These are phyloP conservation scores for Drosophila kurseongensis DNA, from an alignment of 1,140 invertebrate genomes.

Conservation along the genomic window DNA sequence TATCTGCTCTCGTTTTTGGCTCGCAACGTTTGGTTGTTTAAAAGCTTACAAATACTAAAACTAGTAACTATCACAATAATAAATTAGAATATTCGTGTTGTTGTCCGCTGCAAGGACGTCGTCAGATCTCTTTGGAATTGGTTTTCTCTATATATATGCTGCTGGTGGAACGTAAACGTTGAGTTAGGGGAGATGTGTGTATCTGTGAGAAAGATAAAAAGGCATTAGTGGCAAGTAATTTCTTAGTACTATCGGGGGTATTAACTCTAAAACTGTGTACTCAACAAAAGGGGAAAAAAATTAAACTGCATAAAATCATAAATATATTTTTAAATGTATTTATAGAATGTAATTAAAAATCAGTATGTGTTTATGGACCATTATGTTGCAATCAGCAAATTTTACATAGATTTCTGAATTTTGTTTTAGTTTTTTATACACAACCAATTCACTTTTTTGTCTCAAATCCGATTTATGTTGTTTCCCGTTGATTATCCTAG, in stretches of 20 bases:
- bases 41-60: slow-evolving; percentile 42
- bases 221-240: slow-evolving; percentile 42
- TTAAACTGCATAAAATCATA: slow-evolving; percentile 44
- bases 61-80: slow-evolving; percentile 66
- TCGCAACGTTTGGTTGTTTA: slow-evolving; percentile 52
- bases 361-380: slow-evolving; percentile 13
- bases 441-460: slow-evolving; percentile 59
- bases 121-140: slow-evolving; percentile 69
- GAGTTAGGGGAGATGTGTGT: slow-evolving; percentile 45
- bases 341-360: slow-evolving; percentile 17
- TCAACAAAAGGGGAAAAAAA: slow-evolving; percentile 25
- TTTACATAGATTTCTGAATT: slow-evolving; percentile 12
- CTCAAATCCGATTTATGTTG: slow-evolving; percentile 57
- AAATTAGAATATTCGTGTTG: slow-evolving; percentile 33
- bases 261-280: slow-evolving; percentile 30
- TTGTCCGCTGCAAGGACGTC: slow-evolving; percentile 50
- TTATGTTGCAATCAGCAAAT: slow-evolving; percentile 31
- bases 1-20: slow-evolving; percentile 51
- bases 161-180: slow-evolving; percentile 58
- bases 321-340: slow-evolving; percentile 23
- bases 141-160: slow-evolving; percentile 25
- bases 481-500: slow-evolving; percentile 85
- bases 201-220: slow-evolving; percentile 68
- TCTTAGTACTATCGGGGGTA: background rate
- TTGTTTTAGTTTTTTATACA: slow-evolving; percentile 14